Conservation (phyloP, 2,888 invertebrate species). For the Cheilosia pagana region DNA sequence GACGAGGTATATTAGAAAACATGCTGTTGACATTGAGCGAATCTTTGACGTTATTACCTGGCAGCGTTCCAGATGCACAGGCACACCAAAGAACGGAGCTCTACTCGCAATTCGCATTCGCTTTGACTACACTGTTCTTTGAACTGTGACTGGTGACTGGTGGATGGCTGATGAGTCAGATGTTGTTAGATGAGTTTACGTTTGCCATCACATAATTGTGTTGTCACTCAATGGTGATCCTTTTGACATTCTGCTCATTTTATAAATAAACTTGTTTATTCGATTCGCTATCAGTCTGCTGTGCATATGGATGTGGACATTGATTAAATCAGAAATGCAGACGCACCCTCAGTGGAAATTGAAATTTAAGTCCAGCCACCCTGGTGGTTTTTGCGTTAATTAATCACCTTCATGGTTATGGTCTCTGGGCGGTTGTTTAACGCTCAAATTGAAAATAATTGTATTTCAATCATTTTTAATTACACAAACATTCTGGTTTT, state of each 20-base stretch:
- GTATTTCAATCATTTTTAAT: neutral
- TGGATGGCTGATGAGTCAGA: conserved; percentile 1
- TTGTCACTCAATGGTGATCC: neutral
- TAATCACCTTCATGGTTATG: neutral
- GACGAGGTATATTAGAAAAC: neutral
- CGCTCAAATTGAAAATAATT: neutral
- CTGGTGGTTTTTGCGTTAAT: neutral
- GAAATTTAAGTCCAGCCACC: neutral
- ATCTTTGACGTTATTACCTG: conserved; percentile 32
- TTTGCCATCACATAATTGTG: neutral
- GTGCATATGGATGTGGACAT: neutral
- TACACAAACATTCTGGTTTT: neutral
- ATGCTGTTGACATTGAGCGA: conserved; percentile 27
- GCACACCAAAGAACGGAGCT: neutral
- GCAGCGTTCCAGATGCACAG: conserved; percentile 12
- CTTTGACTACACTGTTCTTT: conserved; percentile 1
- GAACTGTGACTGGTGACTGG: neutral
- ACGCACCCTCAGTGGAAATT: neutral
- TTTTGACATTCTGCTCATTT: neutral
- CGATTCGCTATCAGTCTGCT: too few relatives aligned
- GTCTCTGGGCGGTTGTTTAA: neutral
- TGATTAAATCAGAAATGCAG: neutral
- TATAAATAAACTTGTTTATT: neutral
- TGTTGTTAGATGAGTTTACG: neutral
- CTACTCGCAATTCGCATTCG: neutral